Evolutionary conservation across 2,113 vertebrate species (phyloP).

Genomic region (Carassius auratus): DNA sequence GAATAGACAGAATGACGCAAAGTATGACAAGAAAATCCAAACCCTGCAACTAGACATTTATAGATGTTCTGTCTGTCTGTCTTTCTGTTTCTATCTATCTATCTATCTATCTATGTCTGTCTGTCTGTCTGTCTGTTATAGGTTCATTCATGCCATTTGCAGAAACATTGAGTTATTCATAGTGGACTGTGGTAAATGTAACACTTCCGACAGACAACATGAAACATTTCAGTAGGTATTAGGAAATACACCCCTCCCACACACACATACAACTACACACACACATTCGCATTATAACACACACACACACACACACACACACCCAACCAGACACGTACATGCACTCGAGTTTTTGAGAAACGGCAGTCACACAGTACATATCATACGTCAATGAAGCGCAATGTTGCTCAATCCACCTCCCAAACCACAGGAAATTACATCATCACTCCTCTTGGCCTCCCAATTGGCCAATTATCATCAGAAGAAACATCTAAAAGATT

Average conservation of each 20-base stretch:
- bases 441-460: conserved; percentile 41
- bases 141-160: not conserved
- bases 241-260: not conserved
- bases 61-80: not conserved
- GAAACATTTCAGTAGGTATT: not conserved
- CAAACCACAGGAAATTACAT: conserved; percentile 73
- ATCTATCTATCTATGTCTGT: too few species aligned
- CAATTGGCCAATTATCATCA: conserved; percentile 45
- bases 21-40: conserved; percentile 72
- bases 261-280: not conserved
- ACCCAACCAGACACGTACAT: conserved; percentile 34
- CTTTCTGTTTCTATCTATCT: not conserved
- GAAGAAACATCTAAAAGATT: conserved; percentile 32
- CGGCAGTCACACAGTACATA: conserved; percentile 65
- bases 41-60: conserved; percentile 67
- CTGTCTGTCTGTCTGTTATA: not conserved
- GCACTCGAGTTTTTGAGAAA: conserved; percentile 58
- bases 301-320: conserved; percentile 8
- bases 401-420: conserved; percentile 67
- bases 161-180: not conserved
- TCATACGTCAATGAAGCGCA: conserved; percentile 68
- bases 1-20: conserved; percentile 79
- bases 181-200: not conserved
- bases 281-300: not conserved
- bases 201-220: not conserved